phyloP scores from a whole-genome alignment of 2,113 vertebrate genomes.

The Syngnathus floridae region DNA sequence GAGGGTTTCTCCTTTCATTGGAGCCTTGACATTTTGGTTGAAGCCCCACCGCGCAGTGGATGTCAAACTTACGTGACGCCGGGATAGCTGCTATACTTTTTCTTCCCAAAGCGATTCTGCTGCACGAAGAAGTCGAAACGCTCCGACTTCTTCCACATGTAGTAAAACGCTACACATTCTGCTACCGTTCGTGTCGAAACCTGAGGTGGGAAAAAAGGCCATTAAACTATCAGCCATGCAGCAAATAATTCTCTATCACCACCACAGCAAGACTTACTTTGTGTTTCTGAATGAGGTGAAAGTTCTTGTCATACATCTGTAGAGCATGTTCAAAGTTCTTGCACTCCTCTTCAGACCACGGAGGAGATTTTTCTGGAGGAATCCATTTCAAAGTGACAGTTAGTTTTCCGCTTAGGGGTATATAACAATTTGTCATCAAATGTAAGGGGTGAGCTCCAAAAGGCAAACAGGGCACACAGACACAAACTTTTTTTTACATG shows the following conservation, averaged over 20 bases:
- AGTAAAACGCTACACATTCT: slow-evolving; percentile 97
- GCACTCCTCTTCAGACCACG: slow-evolving; percentile 98
- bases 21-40: neutral
- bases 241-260: neutral
- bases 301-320: slow-evolving; percentile 94
- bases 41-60: neutral
- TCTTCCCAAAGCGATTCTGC: slow-evolving; percentile 96
- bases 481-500: neutral
- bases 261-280: slow-evolving; percentile 73
- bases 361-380: slow-evolving; percentile 79
- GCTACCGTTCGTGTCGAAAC: slow-evolving; percentile 88
- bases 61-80: slow-evolving; percentile 88
- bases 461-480: no score
- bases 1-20: neutral
- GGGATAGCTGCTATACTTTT: slow-evolving; percentile 93
- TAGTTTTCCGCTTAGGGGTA: no score
- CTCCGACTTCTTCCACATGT: slow-evolving; percentile 99
- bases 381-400: slow-evolving; percentile 3
- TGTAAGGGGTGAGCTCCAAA: no score
- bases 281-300: slow-evolving; percentile 97
- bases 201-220: slow-evolving; percentile 48
- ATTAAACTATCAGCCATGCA: neutral
- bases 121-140: slow-evolving; percentile 96
- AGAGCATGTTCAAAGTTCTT: slow-evolving; percentile 95
- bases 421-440: no score